These are phyloP conservation scores for Hanleya hanleyi DNA, from an alignment of 2,888 invertebrate genomes.

Conservation along the genomic window DNA sequence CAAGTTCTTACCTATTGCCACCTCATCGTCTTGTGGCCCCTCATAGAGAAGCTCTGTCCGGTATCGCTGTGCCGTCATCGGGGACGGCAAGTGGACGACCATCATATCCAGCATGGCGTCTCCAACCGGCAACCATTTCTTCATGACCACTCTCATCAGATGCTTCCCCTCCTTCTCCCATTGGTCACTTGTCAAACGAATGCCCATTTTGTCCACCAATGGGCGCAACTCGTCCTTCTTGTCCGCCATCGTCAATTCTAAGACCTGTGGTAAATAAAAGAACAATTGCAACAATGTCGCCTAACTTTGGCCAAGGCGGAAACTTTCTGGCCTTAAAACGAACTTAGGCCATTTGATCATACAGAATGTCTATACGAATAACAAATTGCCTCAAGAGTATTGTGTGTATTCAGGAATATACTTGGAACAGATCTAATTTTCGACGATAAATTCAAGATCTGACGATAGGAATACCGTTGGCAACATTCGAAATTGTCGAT, in stretches of 20 bases:
- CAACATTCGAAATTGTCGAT: no score
- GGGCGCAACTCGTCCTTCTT: slow-evolving; percentile 85
- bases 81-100: slow-evolving; percentile 98
- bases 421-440: no score
- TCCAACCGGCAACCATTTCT: slow-evolving; percentile 99
- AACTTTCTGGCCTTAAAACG: no score
- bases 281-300: no score
- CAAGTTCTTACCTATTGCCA: slow-evolving; percentile 87
- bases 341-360: no score
- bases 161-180: slow-evolving; percentile 89
- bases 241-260: slow-evolving; percentile 52
- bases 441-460: no score
- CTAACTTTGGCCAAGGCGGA: no score
- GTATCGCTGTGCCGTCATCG: slow-evolving; percentile 98
- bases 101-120: slow-evolving; percentile 99
- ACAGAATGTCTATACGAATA: no score
- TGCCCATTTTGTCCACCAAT: slow-evolving; percentile 91
- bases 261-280: slow-evolving; percentile 40
- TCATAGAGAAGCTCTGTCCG: slow-evolving; percentile 99
- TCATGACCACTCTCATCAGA: slow-evolving; percentile 96
- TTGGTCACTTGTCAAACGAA: slow-evolving; percentile 93
- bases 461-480: no score
- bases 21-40: slow-evolving; percentile 97
- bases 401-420: no score
- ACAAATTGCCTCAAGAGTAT: no score